Evolutionary conservation across 2,113 vertebrate genomes (phyloP).

Genomic region (Xenopus laevis): DNA sequence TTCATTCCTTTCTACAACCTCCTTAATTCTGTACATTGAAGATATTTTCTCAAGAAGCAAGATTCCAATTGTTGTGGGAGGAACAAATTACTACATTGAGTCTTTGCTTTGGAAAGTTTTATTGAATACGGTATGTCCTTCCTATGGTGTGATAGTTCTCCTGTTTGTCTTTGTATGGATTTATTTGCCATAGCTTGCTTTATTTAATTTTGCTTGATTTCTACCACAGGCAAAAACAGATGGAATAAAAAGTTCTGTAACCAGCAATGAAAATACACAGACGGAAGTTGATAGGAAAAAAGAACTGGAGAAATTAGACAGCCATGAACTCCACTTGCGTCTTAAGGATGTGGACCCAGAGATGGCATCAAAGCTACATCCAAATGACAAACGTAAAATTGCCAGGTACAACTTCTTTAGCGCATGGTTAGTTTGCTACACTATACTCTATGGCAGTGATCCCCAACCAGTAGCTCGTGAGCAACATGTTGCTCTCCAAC

Average conservation of each 20-base stretch:
- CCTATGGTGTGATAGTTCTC: neutral
- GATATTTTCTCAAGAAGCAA: conserved; percentile 81
- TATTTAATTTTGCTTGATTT: neutral
- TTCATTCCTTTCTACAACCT: conserved; percentile 21
- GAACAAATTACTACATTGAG: conserved; percentile 97
- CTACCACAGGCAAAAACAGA: conserved; percentile 15
- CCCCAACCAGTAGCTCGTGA: too few relatives aligned
- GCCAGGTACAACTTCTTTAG: conserved; percentile 68
- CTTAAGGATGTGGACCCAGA: conserved; percentile 83
- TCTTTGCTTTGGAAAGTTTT: conserved; percentile 92
- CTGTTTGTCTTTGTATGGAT: neutral
- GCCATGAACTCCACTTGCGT: conserved; percentile 70
- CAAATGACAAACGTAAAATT: conserved; percentile 85
- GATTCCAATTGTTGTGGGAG: conserved; percentile 91
- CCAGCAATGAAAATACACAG: neutral
- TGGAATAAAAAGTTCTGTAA: neutral
- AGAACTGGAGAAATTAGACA: conserved; percentile 82
- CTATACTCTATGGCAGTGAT: too few relatives aligned
- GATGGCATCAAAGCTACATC: conserved; percentile 88
- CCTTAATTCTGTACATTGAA: conserved; percentile 83
- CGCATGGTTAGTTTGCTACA: too few relatives aligned
- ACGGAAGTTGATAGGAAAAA: conserved; percentile 55
- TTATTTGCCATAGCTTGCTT: neutral
- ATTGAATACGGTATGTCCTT: conserved; percentile 69
- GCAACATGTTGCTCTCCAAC: too few relatives aligned